Base-by-base conservation (phyloP, 1,140 invertebrate species). In the Drosophila erecta region DNA sequence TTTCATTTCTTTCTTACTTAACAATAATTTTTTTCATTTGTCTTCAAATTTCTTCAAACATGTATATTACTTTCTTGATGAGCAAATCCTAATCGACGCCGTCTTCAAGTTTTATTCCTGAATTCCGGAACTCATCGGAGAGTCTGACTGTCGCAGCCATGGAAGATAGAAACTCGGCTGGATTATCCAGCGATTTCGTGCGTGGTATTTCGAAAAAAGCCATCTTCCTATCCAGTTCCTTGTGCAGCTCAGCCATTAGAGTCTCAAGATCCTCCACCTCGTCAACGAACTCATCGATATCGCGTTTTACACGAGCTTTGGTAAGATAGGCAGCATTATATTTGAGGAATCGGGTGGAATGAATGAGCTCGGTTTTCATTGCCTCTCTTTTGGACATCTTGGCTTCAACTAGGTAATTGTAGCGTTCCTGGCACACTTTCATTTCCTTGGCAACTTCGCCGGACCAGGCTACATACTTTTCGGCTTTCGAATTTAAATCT, bases 311-410 rank as follows among this genome's bases (percentile, higher is more conserved):
- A 1, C 12, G 57, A 11, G 4, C 49, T 12, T 10, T 30, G 2
- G 33, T 54, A 0, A 79, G 33, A 6, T 41, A 66, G 0, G 27
- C 43, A 3, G 8, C 15, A 2, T 20, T 37, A 3, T 33, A 33
- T 2, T n/a, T 30, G 10, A 10, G 5, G 1, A 58, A 50, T 17
- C 60, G 50, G 10, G 7, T 10, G 3, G 20, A 12, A 27, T 67
- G 50, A 1, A 58, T 56, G 3, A 2, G 30, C n/a, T 51, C 65
- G 1, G 57, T 37, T 7, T 6, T 15, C 0, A 27, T 8, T 0
- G 49, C 61, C 12, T 76, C 73, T 2, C 1, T 0, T 6, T 72
- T 81, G 30, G 53, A 59, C 2, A 76, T 24, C 22, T 80, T 81
- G 4, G 5, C 43, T 0, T 60, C 8, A 2, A 67, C 3, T 5